Conservation (phyloP, 2,113 vertebrate species). For the Syngnathoides biaculeatus region DNA sequence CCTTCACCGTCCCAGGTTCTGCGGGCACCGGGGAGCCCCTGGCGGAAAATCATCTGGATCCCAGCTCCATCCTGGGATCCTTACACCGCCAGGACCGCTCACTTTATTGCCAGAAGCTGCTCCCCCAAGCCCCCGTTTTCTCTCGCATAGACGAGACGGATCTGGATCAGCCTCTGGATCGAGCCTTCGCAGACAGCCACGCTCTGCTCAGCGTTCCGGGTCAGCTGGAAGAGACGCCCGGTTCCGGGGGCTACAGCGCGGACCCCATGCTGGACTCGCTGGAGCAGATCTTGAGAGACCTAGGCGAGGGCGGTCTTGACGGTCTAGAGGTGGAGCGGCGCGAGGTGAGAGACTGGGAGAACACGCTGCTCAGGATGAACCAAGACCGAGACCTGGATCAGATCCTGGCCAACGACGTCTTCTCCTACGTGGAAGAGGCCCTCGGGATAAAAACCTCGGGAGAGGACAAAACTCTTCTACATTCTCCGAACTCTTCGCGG, state of each 20-base stretch:
- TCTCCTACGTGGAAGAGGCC: slow-evolving; percentile 57
- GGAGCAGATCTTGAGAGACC: slow-evolving; percentile 38
- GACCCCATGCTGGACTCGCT: slow-evolving; percentile 46
- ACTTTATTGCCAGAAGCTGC: slow-evolving; percentile 41
- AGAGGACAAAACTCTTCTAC: not conserved
- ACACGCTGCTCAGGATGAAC: slow-evolving; percentile 46
- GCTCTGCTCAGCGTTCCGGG: slow-evolving; percentile 59
- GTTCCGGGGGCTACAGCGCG: slow-evolving; percentile 8
- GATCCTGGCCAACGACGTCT: slow-evolving; percentile 36
- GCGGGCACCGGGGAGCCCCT: slow-evolving; percentile 49
- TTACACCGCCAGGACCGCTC: slow-evolving; percentile 72
- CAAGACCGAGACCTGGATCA: slow-evolving; percentile 2
- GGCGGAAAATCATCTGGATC: slow-evolving; percentile 12
- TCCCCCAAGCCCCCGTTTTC: slow-evolving; percentile 8
- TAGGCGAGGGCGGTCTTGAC: slow-evolving; percentile 3
- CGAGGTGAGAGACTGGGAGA: slow-evolving; percentile 59
- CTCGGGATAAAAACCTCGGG: slow-evolving; percentile 11
- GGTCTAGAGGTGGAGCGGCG: slow-evolving; percentile 4
- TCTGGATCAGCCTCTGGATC: slow-evolving; percentile 50
- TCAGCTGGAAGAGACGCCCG: slow-evolving; percentile 2
- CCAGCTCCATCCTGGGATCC: slow-evolving; percentile 70
- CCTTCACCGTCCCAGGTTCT: slow-evolving; percentile 22
- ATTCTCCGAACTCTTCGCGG: not conserved
- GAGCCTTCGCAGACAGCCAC: slow-evolving; percentile 62
- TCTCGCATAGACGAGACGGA: not conserved